A percentile compares a stretch with the other conserved stretches of the same genome.
These are phyloP conservation scores for Entosphenus tridentatus DNA, from an alignment of 2,113 vertebrate species.

Conservation along the genomic window DNA sequence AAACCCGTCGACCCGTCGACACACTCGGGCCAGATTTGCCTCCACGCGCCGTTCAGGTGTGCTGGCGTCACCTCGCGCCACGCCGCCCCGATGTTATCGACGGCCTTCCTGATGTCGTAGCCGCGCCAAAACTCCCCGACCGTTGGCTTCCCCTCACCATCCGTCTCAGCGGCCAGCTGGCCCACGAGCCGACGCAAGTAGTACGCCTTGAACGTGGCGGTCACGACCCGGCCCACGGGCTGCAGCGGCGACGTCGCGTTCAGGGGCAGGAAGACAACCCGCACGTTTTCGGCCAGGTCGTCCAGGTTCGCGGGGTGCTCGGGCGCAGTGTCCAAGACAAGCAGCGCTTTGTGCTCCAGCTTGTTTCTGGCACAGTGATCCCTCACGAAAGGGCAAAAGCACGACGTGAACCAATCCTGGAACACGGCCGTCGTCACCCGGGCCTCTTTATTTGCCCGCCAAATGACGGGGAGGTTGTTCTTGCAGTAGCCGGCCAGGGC, in stretches of 20 bases:
- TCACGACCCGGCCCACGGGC: not conserved
- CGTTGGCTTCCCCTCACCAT: not conserved
- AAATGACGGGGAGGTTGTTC: not conserved
- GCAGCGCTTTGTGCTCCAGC: not conserved
- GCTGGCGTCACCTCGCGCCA: not conserved
- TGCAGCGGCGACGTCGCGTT: not conserved
- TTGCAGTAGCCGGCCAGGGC: not conserved
- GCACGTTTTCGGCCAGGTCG: not conserved
- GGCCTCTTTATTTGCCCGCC: not conserved
- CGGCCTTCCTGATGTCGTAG: slow-evolving; percentile 3
- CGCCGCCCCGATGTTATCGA: not conserved
- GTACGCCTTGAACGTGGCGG: slow-evolving; percentile 1
- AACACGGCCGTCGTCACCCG: not conserved
- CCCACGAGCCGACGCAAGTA: not conserved
- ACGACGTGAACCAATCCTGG: not conserved
- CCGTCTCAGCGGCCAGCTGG: not conserved
- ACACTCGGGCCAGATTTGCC: slow-evolving; percentile 6
- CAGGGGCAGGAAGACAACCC: not conserved
- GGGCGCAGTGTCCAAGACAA: not conserved
- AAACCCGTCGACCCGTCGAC: not conserved
- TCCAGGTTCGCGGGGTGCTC: not conserved
- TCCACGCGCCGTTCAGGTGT: slow-evolving; percentile 2
- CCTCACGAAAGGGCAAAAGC: not conserved
- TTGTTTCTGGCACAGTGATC: not conserved
- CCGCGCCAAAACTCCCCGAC: not conserved